These are phyloP conservation scores for Hormaphis cornu DNA, from an alignment of 1,140 invertebrate genomes.

Conservation along the genomic window DNA sequence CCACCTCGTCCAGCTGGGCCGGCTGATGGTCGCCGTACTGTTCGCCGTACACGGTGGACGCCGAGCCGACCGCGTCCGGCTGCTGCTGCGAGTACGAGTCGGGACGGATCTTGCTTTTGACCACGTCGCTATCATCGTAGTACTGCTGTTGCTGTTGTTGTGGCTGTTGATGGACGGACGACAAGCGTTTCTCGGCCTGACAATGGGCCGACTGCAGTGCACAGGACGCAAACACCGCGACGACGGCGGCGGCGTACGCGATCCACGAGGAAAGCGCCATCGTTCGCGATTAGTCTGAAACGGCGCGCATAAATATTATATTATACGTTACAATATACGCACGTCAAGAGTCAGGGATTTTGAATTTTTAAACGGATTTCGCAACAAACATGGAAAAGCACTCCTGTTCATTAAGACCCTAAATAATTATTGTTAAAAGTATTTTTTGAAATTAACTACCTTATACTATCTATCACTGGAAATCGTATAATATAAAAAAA, in stretches of 20 bases:
- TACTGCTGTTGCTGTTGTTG: constrained; percentile 1
- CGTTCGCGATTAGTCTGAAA: constrained; percentile 9
- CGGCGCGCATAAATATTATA: background rate
- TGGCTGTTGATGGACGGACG: constrained; percentile 1
- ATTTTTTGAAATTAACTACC: too few species aligned
- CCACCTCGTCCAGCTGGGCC: constrained; percentile 24
- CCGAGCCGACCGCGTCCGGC: background rate
- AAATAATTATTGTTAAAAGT: too few species aligned
- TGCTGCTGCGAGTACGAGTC: constrained; percentile 10
- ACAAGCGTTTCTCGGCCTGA: background rate
- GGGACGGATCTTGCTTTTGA: constrained; percentile 16
- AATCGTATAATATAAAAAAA: too few species aligned
- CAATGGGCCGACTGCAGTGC: background rate
- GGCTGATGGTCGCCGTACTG: background rate
- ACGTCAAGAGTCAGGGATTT: too few species aligned
- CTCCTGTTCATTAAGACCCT: too few species aligned
- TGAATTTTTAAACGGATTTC: too few species aligned
- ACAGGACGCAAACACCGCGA: background rate
- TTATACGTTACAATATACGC: background rate
- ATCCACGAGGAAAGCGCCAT: background rate
- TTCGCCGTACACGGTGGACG: constrained; percentile 3
- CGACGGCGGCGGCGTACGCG: background rate
- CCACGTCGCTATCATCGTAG: background rate
- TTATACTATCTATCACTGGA: too few species aligned
- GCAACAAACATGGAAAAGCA: too few species aligned